Base-by-base conservation (phyloP, 2,113 vertebrate genomes). In the Globicephala melas region DNA sequence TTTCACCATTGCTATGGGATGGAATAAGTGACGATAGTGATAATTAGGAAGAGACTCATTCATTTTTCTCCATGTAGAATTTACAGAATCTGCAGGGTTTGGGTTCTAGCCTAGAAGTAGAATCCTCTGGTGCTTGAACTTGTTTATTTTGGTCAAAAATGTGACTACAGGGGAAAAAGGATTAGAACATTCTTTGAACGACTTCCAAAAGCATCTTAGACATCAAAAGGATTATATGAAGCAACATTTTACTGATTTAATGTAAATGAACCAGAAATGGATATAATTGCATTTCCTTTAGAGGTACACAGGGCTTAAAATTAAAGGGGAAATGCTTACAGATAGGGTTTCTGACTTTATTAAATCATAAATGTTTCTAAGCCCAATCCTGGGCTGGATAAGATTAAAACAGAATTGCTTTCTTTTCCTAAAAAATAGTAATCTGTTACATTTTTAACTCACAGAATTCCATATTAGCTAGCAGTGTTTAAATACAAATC, bases 171-270 rank as follows among this genome's bases (percentile, higher is more conserved):
- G 83, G 90, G 77, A 50, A 94, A 89, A 93, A 96, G 58, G 94
- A 96, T 96, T 88, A 98, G 91, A 93, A 86, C 63, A 67, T 41
- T 94, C 97, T 95, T 97, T 96, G 96, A 97, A 88, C 60, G 28
- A 87, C 63, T 98, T 98, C 97, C 97, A 98, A 96, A 97, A 82
- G 84, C 74, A 60, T 97, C 84, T 86, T 74, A 95, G 92, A 98
- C 94, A 97, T 98, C 97, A 98, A 98, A 98, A 85, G 86, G 50
- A 33, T 85, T 91, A 89, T 71, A 91, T 94, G 90, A 97, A 98
- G 96, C 71, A 97, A 96, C 68, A 97, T 92, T 95, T 92, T 98
- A 97, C 96, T 96, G 90, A 97, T 97, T 98, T 95, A 96, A 97
- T 95, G 81, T 96, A 98, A 98, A 94, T 96, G 94, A 96, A 92